Evolutionary conservation across 2,888 invertebrate genomes (phyloP), one percentile per base, ranked within the genome.

Genomic region (Caenorhabditis angaria): DNA sequence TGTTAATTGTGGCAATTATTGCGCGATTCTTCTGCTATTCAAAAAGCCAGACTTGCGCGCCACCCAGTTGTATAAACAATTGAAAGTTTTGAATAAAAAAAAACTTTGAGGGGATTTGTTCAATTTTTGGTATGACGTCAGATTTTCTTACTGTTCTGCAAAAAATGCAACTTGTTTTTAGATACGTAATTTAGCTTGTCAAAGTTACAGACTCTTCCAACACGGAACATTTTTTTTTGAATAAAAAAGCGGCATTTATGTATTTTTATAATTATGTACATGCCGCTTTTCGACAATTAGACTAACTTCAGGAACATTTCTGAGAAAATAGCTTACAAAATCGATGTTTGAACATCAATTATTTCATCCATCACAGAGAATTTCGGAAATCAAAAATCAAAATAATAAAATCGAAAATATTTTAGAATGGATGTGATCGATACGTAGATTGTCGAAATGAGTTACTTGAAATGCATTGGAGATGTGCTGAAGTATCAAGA

Each of bases 391-490:
- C n/a, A n/a, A n/a, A n/a, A n/a, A n/a, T n/a, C n/a, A n/a, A n/a
- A n/a, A n/a, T n/a, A n/a, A n/a, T n/a, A n/a, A n/a, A n/a, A n/a
- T n/a, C n/a, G n/a, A n/a, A n/a, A n/a, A n/a, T n/a, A n/a, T n/a
- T n/a, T 6, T 22, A 50, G 50, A 32, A 29, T 22, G 55, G 55
- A 56, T 72, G 72, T 59, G 72, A 72, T 41, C 32, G 55, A n/a
- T 72, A 72, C 41, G 55, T 68, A 20, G 61, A 61, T 22, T 72
- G 72, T 48, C 55, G 72, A 27, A 65, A 55, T 47, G 68, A 72
- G 3, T 51, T 72, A 14, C 53, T 72, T n/a, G 72, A 72, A 35
- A 27, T 59, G 5, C 72, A 72, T 47, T 72, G 67, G 68, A 68
- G 61, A 47, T 72, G 72, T 53, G 67, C 72, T 20, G 68, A 68